Conservation (phyloP, 2,888 invertebrate species). For the Julus scandinavius region DNA sequence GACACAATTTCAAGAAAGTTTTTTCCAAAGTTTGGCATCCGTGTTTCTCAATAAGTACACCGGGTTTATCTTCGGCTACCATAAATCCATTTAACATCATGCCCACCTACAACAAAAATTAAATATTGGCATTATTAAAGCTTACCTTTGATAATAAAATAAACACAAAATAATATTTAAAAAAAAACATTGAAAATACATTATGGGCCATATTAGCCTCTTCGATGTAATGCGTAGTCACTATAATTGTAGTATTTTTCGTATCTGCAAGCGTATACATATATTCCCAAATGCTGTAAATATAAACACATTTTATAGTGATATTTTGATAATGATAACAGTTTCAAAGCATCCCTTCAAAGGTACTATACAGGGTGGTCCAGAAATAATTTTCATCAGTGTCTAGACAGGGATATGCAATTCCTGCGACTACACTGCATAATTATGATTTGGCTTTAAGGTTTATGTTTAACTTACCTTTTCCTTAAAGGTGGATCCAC, state of each 20-base stretch:
- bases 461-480: conserved; percentile 60
- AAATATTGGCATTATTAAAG: too few species aligned
- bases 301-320: too few species aligned
- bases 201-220: conserved; percentile 66
- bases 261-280: conserved; percentile 64
- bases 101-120: conserved; percentile 62
- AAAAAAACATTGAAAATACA: neutral
- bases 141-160: too few species aligned
- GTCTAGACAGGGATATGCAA: too few species aligned
- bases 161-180: too few species aligned
- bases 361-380: too few species aligned
- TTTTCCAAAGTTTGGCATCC: conserved; percentile 76
- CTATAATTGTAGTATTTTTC: conserved; percentile 65
- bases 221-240: conserved; percentile 67
- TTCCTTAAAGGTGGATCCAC: conserved; percentile 83
- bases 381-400: too few species aligned
- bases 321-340: too few species aligned
- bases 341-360: too few species aligned
- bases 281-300: conserved; percentile 67
- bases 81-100: conserved; percentile 65
- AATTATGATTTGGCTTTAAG: too few species aligned
- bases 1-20: conserved; percentile 85
- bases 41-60: conserved; percentile 60
- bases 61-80: conserved; percentile 64
- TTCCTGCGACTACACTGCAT: too few species aligned